Evolutionary conservation across 2,888 invertebrate genomes (phyloP), one percentile per base, ranked within the genome.

Genomic region (Drosophila percnosoma): DNA sequence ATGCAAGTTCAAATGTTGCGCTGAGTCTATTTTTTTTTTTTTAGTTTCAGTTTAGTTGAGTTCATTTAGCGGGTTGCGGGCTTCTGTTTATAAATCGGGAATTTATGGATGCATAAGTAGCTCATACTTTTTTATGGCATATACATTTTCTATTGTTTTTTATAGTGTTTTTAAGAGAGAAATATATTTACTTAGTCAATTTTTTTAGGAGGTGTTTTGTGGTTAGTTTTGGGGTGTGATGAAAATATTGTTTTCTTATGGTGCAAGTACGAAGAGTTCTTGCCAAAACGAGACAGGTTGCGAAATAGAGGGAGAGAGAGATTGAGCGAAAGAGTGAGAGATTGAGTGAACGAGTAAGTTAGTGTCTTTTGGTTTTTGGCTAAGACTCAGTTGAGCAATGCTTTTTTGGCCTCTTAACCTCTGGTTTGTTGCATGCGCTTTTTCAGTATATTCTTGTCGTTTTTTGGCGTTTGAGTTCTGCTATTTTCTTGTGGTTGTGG

Each of bases 1-100:
- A 91, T 91, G 90, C 91, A 91, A 90, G 91, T 91, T 91, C 87
- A 86, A 84, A 86, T 83, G 84, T 89, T 82, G 83, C 79, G 71
- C 74, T 73, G 48, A 58, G 68, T 55, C 38, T 45, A 53, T 34
- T 69, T 38, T 69, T 73, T 78, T 42, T 42, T 45, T 68, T 75
- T 71, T 73, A 67, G 52, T 55, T 70, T 86, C 70, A 68, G 83
- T 86, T 88, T 85, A 77, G 68, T 73, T 67, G 62, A 64, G 63
- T 67, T 75, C 57, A 45, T 75, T 90, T 75, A 85, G 64, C 48
- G 55, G 60, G 61, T 49, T 36, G 58, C 55, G 68, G 58, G 62
- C 59, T 58, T 57, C 53, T 33, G 57, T 83, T 80, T 86, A 69
- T 59, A 58, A 53, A 59, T 78, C 78, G 45, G 85, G 90, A 90